phyloP scores from a whole-genome alignment of 2,888 invertebrate species.

The Ichneumoninae sp. region DNA sequence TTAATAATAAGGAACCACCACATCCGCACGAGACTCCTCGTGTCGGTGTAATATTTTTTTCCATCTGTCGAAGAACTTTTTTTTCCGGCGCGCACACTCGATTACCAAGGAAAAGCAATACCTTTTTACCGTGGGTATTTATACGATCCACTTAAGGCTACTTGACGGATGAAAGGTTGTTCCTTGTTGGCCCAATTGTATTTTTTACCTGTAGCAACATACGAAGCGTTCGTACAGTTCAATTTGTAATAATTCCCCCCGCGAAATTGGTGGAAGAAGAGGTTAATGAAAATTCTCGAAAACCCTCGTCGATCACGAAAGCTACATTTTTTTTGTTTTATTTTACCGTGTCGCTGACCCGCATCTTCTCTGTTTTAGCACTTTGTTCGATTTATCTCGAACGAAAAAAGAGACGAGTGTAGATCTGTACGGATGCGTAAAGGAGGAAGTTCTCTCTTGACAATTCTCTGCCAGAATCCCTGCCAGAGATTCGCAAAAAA shows the following conservation, averaged over 20 bases:
- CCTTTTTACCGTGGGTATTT: neutral
- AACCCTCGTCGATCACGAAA: neutral
- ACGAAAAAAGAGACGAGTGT: neutral
- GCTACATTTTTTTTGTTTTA: neutral
- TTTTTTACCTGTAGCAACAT: neutral
- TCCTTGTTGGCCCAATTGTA: neutral
- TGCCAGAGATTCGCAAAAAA: conserved; percentile 1
- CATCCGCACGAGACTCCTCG: conserved; percentile 29
- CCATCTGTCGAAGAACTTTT: neutral
- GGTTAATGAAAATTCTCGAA: neutral
- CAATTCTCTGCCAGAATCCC: too few species aligned
- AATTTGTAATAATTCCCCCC: neutral
- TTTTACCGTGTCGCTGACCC: neutral
- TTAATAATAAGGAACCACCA: conserved; percentile 57
- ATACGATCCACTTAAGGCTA: neutral
- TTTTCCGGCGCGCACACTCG: neutral
- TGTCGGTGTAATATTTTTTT: conserved; percentile 24
- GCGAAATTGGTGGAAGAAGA: neutral
- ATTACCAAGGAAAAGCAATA: neutral
- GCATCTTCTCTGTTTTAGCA: neutral
- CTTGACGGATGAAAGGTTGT: neutral
- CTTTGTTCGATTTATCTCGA: conserved; percentile 30
- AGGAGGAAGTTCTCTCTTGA: neutral
- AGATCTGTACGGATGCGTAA: neutral
- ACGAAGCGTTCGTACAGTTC: neutral